These are phyloP conservation scores for Aurelia coerulea DNA, from an alignment of 30 jellyfish, hydroid and myxozoan genomes.

Conservation along the genomic window DNA sequence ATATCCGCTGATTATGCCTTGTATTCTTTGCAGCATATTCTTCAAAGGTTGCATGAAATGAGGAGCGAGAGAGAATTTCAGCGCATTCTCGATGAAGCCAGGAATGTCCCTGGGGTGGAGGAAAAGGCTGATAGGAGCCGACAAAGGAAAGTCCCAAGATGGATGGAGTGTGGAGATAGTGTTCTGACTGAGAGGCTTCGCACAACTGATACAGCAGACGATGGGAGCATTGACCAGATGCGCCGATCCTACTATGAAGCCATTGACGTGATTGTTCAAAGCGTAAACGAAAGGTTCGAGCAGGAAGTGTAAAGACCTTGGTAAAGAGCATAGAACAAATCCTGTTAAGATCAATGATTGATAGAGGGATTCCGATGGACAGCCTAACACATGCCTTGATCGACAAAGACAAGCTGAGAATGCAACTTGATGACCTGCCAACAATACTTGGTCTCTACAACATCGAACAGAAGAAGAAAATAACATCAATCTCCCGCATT, in stretches of 20 bases:
- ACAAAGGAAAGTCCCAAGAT: too few relatives aligned
- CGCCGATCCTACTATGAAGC: slow-evolving; percentile 47
- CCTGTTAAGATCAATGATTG: slow-evolving; percentile 39
- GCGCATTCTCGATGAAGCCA: slow-evolving; percentile 60
- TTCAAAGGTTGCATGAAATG: too few relatives aligned
- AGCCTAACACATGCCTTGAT: slow-evolving; percentile 31
- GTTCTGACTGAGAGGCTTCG: too few relatives aligned
- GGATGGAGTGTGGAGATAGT: too few relatives aligned
- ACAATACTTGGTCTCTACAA: slow-evolving; percentile 63
- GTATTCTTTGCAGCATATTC: too few relatives aligned
- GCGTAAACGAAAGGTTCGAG: slow-evolving; percentile 31
- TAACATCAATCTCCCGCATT: slow-evolving; percentile 47
- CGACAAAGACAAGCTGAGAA: slow-evolving; percentile 44
- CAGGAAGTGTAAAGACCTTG: slow-evolving; percentile 16
- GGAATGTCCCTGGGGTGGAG: slow-evolving; percentile 3
- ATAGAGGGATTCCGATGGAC: slow-evolving; percentile 12
- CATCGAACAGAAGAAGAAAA: slow-evolving; percentile 30
- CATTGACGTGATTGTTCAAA: slow-evolving; percentile 31
- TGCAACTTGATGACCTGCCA: slow-evolving; percentile 65
- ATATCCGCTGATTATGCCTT: too few relatives aligned
- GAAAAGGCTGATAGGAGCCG: too few relatives aligned
- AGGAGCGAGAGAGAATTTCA: slow-evolving; percentile 48
- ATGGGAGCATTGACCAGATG: slow-evolving; percentile 45
- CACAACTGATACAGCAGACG: slow-evolving; percentile 13
- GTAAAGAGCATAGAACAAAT: slow-evolving; percentile 26